phyloP scores from a whole-genome alignment of 1,140 invertebrate genomes.

The Pseudomyrmex gracilis region DNA sequence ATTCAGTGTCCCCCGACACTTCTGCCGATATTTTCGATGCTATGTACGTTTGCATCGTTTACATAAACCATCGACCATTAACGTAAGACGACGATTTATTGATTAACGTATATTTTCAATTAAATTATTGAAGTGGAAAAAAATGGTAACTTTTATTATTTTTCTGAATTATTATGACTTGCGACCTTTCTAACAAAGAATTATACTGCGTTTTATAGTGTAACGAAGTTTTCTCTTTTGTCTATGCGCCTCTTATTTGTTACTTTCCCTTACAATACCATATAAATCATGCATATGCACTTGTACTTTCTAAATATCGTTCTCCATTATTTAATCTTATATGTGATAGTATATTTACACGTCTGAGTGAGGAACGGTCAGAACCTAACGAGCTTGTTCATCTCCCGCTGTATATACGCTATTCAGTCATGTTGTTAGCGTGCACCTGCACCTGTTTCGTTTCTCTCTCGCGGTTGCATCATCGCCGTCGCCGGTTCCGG shows the following conservation, averaged over 20 bases:
- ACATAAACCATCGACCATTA: constrained; percentile 27
- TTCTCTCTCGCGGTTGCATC: constrained; percentile 69
- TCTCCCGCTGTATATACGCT: constrained; percentile 23
- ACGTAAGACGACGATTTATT: constrained; percentile 47
- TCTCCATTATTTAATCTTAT: not conserved
- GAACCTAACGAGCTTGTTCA: constrained; percentile 40
- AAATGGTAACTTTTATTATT: no score
- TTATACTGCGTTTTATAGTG: no score
- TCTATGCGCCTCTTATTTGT: no score
- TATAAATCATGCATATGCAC: no score
- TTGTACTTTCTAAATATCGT: no score
- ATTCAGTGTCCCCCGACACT: constrained; percentile 59
- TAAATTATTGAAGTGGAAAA: no score
- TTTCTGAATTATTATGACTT: no score
- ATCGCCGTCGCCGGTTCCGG: constrained; percentile 60
- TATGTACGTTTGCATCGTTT: not conserved
- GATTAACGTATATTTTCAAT: not conserved
- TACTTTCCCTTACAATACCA: no score
- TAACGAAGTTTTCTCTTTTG: no score
- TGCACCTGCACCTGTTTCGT: constrained; percentile 71
- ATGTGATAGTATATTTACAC: not conserved
- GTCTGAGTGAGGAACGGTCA: no score
- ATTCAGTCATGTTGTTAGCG: constrained; percentile 36
- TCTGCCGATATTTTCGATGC: constrained; percentile 66
- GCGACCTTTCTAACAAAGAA: no score